Conservation (phyloP, 2,113 vertebrate species). For the Heptranchias perlo region DNA sequence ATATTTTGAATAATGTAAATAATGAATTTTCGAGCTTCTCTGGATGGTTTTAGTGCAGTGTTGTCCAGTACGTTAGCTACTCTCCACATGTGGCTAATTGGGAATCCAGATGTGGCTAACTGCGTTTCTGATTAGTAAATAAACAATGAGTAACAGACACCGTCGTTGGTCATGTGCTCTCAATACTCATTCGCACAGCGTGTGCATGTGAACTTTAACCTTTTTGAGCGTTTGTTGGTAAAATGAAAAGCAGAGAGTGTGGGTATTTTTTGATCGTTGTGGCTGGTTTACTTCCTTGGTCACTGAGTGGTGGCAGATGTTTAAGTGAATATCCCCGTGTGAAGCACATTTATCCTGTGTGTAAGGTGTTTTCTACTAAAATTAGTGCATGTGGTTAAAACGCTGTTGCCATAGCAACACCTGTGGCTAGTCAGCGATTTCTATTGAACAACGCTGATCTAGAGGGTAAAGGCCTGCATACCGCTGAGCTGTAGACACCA, state of each 20-base stretch:
- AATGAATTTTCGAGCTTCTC: neutral
- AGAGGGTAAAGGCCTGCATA: too few species aligned
- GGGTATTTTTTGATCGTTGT: neutral
- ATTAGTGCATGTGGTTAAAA: too few species aligned
- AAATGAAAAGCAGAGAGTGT: neutral
- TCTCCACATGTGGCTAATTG: neutral
- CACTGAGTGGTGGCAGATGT: neutral
- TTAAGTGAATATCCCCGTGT: neutral
- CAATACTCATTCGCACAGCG: neutral
- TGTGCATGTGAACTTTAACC: neutral
- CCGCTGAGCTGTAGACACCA: too few species aligned
- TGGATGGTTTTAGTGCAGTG: neutral
- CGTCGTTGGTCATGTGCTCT: neutral
- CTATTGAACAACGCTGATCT: too few species aligned
- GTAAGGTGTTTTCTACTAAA: neutral
- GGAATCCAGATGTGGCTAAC: neutral
- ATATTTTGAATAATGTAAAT: neutral
- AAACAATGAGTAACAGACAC: neutral
- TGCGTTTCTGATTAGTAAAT: neutral
- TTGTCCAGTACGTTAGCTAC: neutral
- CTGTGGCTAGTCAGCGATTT: too few species aligned
- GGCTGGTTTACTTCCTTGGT: neutral
- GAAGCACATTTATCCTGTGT: neutral
- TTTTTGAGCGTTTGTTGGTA: neutral
- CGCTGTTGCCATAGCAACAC: too few species aligned